These are phyloP conservation scores for Pseudolaguvia tuberculata DNA, from an alignment of 2,113 vertebrate genomes.

Conservation along the genomic window DNA sequence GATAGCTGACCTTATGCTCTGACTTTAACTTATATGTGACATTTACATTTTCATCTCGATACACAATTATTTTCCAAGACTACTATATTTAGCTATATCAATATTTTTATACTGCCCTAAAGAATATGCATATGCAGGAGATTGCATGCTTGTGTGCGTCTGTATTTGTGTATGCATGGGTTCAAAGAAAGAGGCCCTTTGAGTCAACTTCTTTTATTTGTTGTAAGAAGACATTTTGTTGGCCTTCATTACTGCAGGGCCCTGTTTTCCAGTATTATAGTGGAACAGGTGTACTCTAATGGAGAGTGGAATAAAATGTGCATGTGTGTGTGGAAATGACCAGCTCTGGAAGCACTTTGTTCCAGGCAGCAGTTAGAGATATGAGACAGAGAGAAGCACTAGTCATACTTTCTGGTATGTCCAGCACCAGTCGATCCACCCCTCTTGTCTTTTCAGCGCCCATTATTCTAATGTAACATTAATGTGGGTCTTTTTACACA, in stretches of 20 bases:
- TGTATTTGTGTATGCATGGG: conserved; percentile 15
- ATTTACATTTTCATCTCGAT: no score
- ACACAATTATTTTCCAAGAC: no score
- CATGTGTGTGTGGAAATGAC: conserved; percentile 57
- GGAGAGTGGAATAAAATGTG: conserved; percentile 40
- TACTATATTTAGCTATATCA: no score
- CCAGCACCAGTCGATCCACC: conserved; percentile 54
- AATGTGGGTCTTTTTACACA: conserved; percentile 55
- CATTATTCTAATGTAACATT: conserved; percentile 54
- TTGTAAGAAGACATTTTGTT: conserved; percentile 28
- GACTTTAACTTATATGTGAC: no score
- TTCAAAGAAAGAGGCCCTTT: conserved; percentile 15
- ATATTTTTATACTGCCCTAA: no score
- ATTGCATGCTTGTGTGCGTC: conserved; percentile 8
- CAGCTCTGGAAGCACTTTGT: conserved; percentile 70
- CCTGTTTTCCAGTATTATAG: conserved; percentile 13
- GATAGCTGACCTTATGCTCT: no score
- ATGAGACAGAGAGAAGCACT: conserved; percentile 59
- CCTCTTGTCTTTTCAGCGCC: conserved; percentile 51
- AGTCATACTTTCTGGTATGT: conserved; percentile 75
- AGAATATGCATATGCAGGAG: neutral
- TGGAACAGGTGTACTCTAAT: conserved; percentile 60
- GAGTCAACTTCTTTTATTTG: conserved; percentile 34
- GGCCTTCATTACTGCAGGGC: conserved; percentile 21
- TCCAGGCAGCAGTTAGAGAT: conserved; percentile 70